Evolutionary conservation across 1,140 invertebrate species (phyloP).

Genomic region (Drosophila willistoni): DNA sequence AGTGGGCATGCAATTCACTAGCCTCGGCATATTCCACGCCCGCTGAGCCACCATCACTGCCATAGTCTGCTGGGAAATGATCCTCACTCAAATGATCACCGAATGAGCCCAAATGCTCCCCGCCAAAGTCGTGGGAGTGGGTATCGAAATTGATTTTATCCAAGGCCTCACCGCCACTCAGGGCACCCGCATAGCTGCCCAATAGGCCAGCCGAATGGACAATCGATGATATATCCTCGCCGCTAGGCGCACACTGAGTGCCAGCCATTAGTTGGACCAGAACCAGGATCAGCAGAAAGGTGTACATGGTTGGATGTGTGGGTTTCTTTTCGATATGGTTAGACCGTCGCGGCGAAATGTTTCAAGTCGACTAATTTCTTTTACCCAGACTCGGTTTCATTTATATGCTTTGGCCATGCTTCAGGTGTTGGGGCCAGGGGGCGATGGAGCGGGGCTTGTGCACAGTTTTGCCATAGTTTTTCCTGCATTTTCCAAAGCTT

Average conservation of each 20-base stretch:
- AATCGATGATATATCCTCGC: constrained; percentile 37
- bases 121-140: constrained; percentile 37
- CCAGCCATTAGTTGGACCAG: constrained; percentile 40
- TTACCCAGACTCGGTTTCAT: constrained; percentile 44
- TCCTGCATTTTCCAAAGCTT: constrained; percentile 66
- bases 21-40: constrained; percentile 68
- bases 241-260: constrained; percentile 43
- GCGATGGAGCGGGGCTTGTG: constrained; percentile 8
- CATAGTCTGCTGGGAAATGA: constrained; percentile 63
- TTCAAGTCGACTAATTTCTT: constrained; percentile 76
- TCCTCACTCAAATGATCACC: constrained; percentile 68
- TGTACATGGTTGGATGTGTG: constrained; percentile 42
- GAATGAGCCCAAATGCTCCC: constrained; percentile 48
- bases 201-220: constrained; percentile 58
- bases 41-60: constrained; percentile 54
- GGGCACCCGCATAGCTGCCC: constrained; percentile 61
- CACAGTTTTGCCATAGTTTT: constrained; percentile 72
- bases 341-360: constrained; percentile 71
- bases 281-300: constrained; percentile 47
- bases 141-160: constrained; percentile 52
- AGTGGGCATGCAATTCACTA: constrained; percentile 59
- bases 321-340: background rate
- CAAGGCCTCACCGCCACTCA: constrained; percentile 62
- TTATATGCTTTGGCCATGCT: constrained; percentile 56
- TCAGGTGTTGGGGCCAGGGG: background rate